Percentiles rank a stretch among this genome's conserved stretches.
These are phyloP conservation scores for Clarias fuscus DNA, from an alignment of 2,797 vertebrate genomes.

Conservation along the genomic window DNA sequence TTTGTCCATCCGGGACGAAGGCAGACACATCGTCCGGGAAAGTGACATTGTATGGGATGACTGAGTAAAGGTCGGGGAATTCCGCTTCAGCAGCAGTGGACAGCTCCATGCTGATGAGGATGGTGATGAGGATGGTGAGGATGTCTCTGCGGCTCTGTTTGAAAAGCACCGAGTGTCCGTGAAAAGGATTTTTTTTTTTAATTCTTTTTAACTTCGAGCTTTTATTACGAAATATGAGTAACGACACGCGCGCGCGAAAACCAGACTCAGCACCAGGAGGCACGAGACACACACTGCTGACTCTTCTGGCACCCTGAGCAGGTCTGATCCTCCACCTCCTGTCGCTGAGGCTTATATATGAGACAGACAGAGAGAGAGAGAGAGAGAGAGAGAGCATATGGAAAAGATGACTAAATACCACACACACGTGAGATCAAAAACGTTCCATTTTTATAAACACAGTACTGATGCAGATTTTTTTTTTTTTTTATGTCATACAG, in stretches of 20 bases:
- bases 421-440: too few species aligned
- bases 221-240: neutral
- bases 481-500: too few species aligned
- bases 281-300: neutral
- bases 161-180: neutral
- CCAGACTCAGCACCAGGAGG: neutral
- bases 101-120: slow-evolving; percentile 70
- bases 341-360: neutral
- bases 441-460: too few species aligned
- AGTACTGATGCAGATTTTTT: too few species aligned
- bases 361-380: neutral
- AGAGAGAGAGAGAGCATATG: neutral
- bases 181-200: too few species aligned
- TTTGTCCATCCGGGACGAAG: slow-evolving; percentile 66
- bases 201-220: slow-evolving; percentile 13
- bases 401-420: too few species aligned
- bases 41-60: slow-evolving; percentile 74
- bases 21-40: slow-evolving; percentile 65
- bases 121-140: neutral
- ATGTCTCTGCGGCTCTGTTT: neutral
- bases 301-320: neutral
- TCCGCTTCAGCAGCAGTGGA: slow-evolving; percentile 67
- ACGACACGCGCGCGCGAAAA: neutral
- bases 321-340: neutral
- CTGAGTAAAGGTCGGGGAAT: slow-evolving; percentile 68